Evolutionary conservation across 2,113 vertebrate genomes (phyloP), one percentile per base, ranked within the genome.

Genomic region (Centropristis striata): DNA sequence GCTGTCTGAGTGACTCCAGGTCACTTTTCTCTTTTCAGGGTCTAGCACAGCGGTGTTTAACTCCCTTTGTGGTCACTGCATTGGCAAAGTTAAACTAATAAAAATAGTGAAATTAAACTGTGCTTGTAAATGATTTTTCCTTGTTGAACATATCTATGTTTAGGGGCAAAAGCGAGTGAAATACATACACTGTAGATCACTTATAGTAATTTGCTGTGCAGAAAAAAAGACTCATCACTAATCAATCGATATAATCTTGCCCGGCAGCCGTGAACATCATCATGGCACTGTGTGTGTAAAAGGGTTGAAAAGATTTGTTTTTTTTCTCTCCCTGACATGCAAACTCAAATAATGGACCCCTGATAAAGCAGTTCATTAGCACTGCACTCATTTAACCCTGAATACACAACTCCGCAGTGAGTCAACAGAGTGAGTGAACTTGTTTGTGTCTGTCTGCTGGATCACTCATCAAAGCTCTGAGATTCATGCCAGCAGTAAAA

Each of bases 401-500:
- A 66, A 60, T n/a, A n/a, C 49, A 64, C 47, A 70, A 51, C 25
- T 20, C 44, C 37, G 15, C 49, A 78, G 21, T 12, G 47, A 64
- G 66, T 87, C 72, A 67, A 71, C 72, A 68, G 37, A 11, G 5
- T 70, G 12, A 69, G 65, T 14, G 41, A 71, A 78, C 53, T 80
- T 76, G 53, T 84, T 89, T 78, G 27, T 78, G 37, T 70, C 59
- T 27, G 44, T 71, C 71, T 46, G 28, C 63, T 36, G 4, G 54
- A 58, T 79, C 74, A 59, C 75, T 90, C 64, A 85, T 81, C 73
- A 73, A 64, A 68, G 32, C 82, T 25, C 54, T 21, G 20, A 28
- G 23, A 70, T 91, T 92, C 80, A 88, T 70, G 76, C 58, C 44
- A 39, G 82, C 84, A 81, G 81, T 78, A 88, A 90, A 88, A 91